Evolutionary conservation across 2,888 invertebrate species (phyloP), one percentile per base, ranked within the genome.

Genomic region (Oscheius sp.): DNA sequence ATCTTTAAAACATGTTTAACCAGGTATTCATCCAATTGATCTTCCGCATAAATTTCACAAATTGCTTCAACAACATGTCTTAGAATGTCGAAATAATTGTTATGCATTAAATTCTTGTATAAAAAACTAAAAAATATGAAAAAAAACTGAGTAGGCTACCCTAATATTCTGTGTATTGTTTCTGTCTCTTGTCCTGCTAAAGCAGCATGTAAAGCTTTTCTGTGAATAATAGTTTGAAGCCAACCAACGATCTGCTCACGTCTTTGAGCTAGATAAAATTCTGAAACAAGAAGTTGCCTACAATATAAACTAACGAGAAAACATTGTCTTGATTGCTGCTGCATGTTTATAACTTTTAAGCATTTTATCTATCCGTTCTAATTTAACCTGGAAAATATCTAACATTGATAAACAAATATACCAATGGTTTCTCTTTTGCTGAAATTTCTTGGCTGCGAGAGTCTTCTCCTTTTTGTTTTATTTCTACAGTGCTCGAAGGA

Each of bases 281-380:
- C 65, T 65, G 30, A 26, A 65, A 54, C n/a, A 22, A 38, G n/a
- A 9, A 14, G 14, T 41, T 14, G n/a, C 12, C 41, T 4, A 41
- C 20, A 6, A 12, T 6, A 41, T 41, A 38, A 24, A 41, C 56
- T n/a, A 49, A 57, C 66, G 28, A 24, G 51, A 83, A 78, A 95
- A 87, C 20, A 91, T 93, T 57, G 88, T 87, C 82, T 92, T 91
- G 20, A 95, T 88, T 0, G 94, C 94, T 88, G 91, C 92, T 1
- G 90, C 90, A 86, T 92, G 93, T 81, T 93, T 90, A 88, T 93
- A 95, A 87, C 91, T 91, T 73, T 92, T 89, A 26, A 96, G 88
- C 83, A 90, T 90, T 24, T 87, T 87, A 84, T 96, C 94, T 86
- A 91, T 91, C 74, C 81, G 83, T 30, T 83, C 80, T 49, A 87